A percentile compares a stretch with the other conserved stretches of the same genome.
Evolutionary conservation across 1,140 invertebrate genomes (phyloP).

Genomic region (Lycorma delicatula): DNA sequence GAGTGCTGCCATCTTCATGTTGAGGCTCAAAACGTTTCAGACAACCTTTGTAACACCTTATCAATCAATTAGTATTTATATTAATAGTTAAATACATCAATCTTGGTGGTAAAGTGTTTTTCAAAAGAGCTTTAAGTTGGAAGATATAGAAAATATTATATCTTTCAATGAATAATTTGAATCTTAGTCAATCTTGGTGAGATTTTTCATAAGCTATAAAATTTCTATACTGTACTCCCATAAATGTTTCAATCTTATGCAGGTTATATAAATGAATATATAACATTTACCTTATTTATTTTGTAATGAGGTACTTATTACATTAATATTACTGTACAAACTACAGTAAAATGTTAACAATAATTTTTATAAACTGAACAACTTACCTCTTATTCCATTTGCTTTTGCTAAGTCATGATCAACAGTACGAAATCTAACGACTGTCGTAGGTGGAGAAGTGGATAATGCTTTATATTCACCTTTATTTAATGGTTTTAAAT

Average conservation of each 20-base stretch:
- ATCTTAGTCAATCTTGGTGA: neutral
- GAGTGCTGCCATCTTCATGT: too few relatives aligned
- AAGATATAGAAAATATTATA: too few relatives aligned
- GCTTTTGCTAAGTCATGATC: neutral
- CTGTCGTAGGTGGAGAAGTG: neutral
- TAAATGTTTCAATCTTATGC: neutral
- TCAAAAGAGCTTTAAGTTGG: too few relatives aligned
- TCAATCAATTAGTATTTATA: too few relatives aligned
- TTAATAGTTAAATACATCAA: too few relatives aligned
- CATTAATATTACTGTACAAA: neutral
- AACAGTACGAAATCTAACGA: neutral
- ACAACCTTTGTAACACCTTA: too few relatives aligned
- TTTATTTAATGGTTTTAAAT: neutral
- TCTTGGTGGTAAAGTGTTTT: too few relatives aligned
- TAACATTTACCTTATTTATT: neutral
- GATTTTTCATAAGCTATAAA: neutral
- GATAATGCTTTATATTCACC: neutral
- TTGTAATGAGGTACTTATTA: neutral
- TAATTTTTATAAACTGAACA: too few relatives aligned
- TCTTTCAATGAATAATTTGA: too few relatives aligned
- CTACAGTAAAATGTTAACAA: too few relatives aligned
- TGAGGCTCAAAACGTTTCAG: too few relatives aligned
- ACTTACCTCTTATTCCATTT: too few relatives aligned
- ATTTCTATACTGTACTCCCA: neutral
- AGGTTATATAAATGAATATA: neutral